phyloP scores from a whole-genome alignment of 2,113 vertebrate genomes.

The Cryptomyrus ogoouensis region DNA sequence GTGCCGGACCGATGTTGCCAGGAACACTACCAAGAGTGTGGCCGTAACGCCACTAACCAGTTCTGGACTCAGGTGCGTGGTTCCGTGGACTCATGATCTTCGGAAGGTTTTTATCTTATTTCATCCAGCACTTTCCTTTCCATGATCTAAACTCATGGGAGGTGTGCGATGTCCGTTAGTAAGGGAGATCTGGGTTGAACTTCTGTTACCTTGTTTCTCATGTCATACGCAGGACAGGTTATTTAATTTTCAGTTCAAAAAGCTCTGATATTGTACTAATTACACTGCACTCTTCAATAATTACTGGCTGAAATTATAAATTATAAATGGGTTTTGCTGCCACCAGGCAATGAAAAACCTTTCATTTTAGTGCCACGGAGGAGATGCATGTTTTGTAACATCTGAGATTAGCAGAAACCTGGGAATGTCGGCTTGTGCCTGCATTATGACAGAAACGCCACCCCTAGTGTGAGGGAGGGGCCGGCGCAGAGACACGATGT shows the following conservation, averaged over 20 bases:
- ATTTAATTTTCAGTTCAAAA: constrained; percentile 3
- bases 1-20: constrained; percentile 94
- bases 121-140: background rate
- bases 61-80: constrained; percentile 81
- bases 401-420: background rate
- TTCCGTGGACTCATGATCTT: background rate
- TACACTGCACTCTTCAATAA: background rate
- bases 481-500: background rate
- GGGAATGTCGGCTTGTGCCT: background rate
- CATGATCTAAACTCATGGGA: background rate
- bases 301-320: background rate
- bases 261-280: background rate
- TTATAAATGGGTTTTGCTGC: background rate
- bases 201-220: background rate
- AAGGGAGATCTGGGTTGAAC: background rate
- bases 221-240: background rate
- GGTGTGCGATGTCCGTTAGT: background rate
- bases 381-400: background rate
- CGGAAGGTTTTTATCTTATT: background rate
- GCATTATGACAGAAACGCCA: background rate
- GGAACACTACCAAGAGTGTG: constrained; percentile 92
- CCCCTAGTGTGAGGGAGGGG: background rate
- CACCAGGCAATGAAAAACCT: background rate
- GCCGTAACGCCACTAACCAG: constrained; percentile 74
- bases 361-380: background rate